phyloP scores from a whole-genome alignment of 2,888 invertebrate species.

The Tetanocera ferruginea region DNA sequence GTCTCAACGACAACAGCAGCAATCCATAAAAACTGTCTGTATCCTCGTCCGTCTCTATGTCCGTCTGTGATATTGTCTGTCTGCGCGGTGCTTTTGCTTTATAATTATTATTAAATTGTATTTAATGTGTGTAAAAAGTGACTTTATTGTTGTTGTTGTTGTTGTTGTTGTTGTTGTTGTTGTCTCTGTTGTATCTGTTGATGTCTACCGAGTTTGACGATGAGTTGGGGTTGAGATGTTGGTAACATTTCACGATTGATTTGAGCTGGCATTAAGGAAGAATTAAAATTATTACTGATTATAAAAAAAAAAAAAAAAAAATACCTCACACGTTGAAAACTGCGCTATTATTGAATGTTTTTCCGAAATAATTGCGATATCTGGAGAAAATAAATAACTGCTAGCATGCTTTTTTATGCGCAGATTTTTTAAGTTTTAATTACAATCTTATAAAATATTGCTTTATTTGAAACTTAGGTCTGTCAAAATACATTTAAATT shows the following conservation, averaged over 20 bases:
- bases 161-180: slow-evolving; percentile 4
- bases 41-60: not conserved
- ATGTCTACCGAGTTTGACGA: not conserved
- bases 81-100: slow-evolving; percentile 34
- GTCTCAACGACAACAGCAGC: not conserved
- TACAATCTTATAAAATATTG: not conserved
- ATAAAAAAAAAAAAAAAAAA: not conserved
- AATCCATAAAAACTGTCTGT: not conserved
- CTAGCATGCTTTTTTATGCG: not conserved
- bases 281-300: not conserved
- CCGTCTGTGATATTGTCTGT: not conserved
- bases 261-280: not conserved
- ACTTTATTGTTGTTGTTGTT: slow-evolving; percentile 16
- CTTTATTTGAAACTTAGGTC: too few species aligned
- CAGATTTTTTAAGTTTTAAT: not conserved
- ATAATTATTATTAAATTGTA: slow-evolving; percentile 40
- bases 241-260: not conserved
- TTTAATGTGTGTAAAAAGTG: slow-evolving; percentile 34
- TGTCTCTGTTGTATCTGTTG: not conserved
- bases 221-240: slow-evolving; percentile 2
- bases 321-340: slow-evolving; percentile 19
- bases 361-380: not conserved
- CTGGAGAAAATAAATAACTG: not conserved
- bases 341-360: not conserved
- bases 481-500: too few species aligned